phyloP scores from a whole-genome alignment of 2,113 vertebrate genomes.

The Heterochromis multidens region DNA sequence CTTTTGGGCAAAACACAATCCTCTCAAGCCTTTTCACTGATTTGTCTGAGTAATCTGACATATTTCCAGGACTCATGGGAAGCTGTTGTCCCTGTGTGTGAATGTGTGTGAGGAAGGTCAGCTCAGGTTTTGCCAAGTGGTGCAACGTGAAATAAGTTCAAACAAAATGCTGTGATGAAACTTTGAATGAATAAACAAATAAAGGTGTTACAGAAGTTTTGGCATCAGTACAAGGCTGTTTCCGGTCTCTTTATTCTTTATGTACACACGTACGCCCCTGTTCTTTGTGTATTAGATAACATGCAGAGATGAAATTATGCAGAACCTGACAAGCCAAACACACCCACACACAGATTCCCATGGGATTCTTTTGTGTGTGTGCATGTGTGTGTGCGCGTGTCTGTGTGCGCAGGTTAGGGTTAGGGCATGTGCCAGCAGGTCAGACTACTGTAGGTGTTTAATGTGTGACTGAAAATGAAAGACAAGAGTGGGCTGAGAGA shows the following conservation, averaged over 20 bases:
- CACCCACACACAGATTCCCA: background rate
- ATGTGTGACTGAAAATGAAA: background rate
- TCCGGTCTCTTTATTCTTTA: background rate
- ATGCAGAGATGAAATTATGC: background rate
- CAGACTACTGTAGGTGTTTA: background rate
- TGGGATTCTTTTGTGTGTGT: background rate
- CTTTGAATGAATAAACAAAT: background rate
- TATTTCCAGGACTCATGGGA: background rate
- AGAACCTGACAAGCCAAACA: background rate
- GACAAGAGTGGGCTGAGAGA: background rate
- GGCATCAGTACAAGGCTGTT: background rate
- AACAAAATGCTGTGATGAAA: background rate
- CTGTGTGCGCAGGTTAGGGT: background rate
- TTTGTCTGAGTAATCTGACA: background rate
- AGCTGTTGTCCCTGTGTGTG: accelerated
- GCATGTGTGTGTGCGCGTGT: background rate
- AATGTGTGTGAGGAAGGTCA: background rate
- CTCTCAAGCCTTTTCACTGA: background rate
- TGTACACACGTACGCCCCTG: background rate
- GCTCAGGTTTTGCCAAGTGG: background rate
- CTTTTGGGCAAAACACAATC: background rate
- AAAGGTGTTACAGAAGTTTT: background rate
- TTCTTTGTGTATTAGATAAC: background rate
- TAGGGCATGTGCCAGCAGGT: background rate
- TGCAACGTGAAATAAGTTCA: background rate